These are phyloP conservation scores for Meliscaeva auricollis DNA, from an alignment of 2,888 invertebrate genomes.

Conservation along the genomic window DNA sequence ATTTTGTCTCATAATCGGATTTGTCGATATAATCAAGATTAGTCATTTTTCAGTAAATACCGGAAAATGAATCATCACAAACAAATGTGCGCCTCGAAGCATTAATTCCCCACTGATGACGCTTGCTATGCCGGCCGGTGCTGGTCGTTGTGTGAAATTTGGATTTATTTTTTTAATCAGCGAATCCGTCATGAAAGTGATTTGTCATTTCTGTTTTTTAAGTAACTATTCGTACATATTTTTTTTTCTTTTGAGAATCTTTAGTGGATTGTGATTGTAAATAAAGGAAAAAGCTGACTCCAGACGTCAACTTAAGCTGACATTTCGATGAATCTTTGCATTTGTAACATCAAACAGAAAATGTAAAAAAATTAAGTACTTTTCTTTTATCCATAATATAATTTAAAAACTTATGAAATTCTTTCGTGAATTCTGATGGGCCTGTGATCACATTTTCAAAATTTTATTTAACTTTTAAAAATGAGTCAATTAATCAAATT, in stretches of 20 bases:
- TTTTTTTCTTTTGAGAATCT: background rate
- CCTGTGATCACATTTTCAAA: no score
- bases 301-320: background rate
- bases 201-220: conserved; percentile 8
- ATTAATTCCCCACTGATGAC: conserved; percentile 41
- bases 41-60: conserved; percentile 52
- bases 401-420: no score
- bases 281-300: background rate
- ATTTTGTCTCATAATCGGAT: background rate
- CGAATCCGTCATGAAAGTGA: background rate
- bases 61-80: conserved; percentile 58
- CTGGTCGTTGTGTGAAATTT: background rate
- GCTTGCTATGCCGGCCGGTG: background rate
- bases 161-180: background rate
- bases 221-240: background rate
- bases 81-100: conserved; percentile 42
- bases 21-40: conserved; percentile 15
- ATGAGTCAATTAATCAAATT: no score
- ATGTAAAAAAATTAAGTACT: no score
- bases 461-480: no score
- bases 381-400: no score
- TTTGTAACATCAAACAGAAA: background rate
- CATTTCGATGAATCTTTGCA: background rate
- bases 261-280: background rate
- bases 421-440: no score